Percentiles rank a stretch among this genome's conserved stretches.
Evolutionary conservation across 2,797 vertebrate species (phyloP).

Genomic region (Crax fasciolata): DNA sequence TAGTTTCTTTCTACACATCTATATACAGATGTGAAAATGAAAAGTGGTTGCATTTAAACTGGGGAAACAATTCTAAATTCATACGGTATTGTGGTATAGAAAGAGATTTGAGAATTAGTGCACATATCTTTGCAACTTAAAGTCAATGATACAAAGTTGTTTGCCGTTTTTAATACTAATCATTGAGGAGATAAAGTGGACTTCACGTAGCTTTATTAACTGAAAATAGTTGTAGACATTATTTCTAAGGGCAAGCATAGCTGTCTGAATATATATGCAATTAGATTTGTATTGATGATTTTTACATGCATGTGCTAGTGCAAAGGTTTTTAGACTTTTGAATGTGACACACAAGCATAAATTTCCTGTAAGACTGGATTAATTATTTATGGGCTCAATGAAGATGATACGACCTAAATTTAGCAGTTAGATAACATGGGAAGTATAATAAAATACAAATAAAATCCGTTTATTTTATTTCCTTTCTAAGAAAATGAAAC

Average conservation of each 20-base stretch:
- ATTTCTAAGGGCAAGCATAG: neutral
- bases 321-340: neutral
- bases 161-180: neutral
- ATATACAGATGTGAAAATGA: neutral
- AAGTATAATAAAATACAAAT: neutral
- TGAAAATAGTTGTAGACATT: neutral
- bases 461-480: neutral
- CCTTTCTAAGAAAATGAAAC: neutral
- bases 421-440: neutral
- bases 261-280: neutral
- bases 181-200: neutral
- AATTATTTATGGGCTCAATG: neutral
- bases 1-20: neutral
- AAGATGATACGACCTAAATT: neutral
- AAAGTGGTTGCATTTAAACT: neutral
- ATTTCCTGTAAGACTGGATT: neutral
- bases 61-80: neutral
- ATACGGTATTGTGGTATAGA: neutral
- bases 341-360: neutral
- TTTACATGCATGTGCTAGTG: neutral
- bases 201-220: neutral
- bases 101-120: neutral
- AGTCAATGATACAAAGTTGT: neutral
- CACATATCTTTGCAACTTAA: conserved; percentile 3
- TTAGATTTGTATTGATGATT: neutral